These are phyloP conservation scores for Ophion slaviceki DNA, from an alignment of 2,888 invertebrate species.

Conservation along the genomic window DNA sequence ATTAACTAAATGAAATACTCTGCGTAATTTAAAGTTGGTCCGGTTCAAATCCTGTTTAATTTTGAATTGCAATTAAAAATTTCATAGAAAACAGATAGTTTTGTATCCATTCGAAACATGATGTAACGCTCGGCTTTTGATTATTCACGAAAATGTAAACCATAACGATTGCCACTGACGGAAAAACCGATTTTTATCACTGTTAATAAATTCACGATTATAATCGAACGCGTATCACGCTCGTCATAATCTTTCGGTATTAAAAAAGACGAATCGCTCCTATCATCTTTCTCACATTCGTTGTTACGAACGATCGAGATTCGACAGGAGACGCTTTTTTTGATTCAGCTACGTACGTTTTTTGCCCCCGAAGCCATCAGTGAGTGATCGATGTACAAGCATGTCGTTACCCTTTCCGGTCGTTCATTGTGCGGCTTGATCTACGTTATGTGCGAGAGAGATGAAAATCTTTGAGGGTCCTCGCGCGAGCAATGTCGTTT, in stretches of 20 bases:
- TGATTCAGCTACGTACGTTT: conserved; percentile 45
- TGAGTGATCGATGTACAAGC: conserved; percentile 73
- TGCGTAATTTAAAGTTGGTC: too few species aligned
- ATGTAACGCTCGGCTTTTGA: too few species aligned
- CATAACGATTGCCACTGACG: background rate
- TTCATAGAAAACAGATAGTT: too few species aligned
- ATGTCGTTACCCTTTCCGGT: conserved; percentile 79
- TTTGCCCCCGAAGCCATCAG: conserved; percentile 64
- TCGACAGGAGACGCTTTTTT: conserved; percentile 34
- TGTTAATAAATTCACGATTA: conserved; percentile 43
- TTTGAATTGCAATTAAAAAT: too few species aligned
- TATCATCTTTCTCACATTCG: conserved; percentile 33
- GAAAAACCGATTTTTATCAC: conserved; percentile 13
- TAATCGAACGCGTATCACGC: background rate
- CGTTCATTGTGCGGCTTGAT: conserved; percentile 78
- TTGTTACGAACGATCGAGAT: conserved; percentile 45
- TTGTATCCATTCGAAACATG: too few species aligned
- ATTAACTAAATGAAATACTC: too few species aligned
- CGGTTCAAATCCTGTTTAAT: too few species aligned
- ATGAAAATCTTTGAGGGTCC: conserved; percentile 58
- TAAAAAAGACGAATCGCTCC: conserved; percentile 36
- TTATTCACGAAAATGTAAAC: background rate
- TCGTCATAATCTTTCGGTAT: conserved; percentile 19
- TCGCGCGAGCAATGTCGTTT: conserved; percentile 53
- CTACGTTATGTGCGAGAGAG: conserved; percentile 75